phyloP scores from a whole-genome alignment of 2,113 vertebrate genomes.

The Chloropsis cyanopogon region DNA sequence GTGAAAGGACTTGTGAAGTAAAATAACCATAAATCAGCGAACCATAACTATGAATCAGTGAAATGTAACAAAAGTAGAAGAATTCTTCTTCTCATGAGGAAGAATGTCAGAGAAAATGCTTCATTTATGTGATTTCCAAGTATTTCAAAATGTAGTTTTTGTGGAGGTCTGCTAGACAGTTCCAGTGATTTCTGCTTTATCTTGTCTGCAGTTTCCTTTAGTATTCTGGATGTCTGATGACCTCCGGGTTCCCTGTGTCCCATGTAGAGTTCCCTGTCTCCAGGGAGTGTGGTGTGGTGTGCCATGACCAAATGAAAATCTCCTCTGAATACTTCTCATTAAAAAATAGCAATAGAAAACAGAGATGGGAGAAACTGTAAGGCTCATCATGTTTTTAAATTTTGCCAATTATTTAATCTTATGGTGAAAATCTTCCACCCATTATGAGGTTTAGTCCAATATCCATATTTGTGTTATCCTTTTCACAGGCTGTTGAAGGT shows the following conservation, averaged over 20 bases:
- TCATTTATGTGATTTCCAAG: not conserved
- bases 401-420: not conserved
- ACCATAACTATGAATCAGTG: not conserved
- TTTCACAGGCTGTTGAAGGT: not conserved
- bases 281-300: not conserved
- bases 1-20: not conserved
- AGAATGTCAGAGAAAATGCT: not conserved
- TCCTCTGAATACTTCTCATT: not conserved
- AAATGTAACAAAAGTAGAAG: not conserved
- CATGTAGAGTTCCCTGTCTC: not conserved
- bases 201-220: not conserved
- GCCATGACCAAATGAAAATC: not conserved
- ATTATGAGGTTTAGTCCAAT: not conserved
- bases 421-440: not conserved
- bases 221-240: not conserved
- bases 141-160: not conserved
- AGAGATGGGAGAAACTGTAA: not conserved
- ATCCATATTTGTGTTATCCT: not conserved
- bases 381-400: not conserved
- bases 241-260: not conserved
- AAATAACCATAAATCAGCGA: not conserved
- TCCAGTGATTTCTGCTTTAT: not conserved
- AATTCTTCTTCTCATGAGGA: not conserved
- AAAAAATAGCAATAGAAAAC: not conserved
- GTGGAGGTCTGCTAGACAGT: not conserved